These are phyloP conservation scores for Cyrtonyx montezumae DNA, from an alignment of 2,113 vertebrate species.

Conservation along the genomic window DNA sequence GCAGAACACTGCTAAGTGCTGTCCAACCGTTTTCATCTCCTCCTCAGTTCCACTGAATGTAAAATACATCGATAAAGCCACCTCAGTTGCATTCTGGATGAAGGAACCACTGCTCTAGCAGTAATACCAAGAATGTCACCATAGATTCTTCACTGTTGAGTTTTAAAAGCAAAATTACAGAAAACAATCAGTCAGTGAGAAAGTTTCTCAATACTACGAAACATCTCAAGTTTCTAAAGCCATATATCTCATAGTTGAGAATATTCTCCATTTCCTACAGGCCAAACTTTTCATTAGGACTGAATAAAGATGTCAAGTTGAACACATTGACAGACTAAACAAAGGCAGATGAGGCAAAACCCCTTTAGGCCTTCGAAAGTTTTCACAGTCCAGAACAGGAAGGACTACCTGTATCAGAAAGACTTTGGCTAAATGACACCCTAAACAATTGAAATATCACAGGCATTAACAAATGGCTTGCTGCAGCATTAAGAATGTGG, in stretches of 20 bases:
- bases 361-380: neutral
- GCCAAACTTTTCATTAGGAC: neutral
- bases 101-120: neutral
- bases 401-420: neutral
- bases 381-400: neutral
- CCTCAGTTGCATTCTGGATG: neutral
- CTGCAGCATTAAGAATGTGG: neutral
- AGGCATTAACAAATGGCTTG: neutral
- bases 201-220: neutral
- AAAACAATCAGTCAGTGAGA: neutral
- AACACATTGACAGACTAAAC: neutral
- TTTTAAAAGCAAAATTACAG: slow-evolving; percentile 9
- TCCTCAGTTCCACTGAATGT: neutral
- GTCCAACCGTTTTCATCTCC: neutral
- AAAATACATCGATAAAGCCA: neutral
- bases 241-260: neutral
- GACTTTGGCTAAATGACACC: neutral
- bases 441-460: neutral
- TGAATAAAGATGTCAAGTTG: neutral
- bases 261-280: neutral
- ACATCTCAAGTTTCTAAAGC: neutral
- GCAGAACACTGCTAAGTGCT: neutral
- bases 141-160: neutral
- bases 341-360: neutral
- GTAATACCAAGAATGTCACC: neutral